Evolutionary conservation across 2,797 vertebrate species (phyloP), one percentile per base, ranked within the genome.

Genomic region (Galagoides demidoff): DNA sequence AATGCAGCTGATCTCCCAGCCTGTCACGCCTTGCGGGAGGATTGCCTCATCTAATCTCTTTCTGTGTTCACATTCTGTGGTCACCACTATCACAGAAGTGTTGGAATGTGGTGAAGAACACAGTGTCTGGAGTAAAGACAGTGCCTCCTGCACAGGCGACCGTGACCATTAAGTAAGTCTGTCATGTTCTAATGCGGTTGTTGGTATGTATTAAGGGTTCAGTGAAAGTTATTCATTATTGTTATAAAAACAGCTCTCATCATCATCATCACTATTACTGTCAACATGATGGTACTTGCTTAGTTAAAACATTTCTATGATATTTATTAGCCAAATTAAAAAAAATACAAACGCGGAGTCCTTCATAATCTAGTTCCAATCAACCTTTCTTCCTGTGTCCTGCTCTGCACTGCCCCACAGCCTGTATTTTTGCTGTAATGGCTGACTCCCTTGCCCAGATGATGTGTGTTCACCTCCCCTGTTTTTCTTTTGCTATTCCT

Each of bases 341-440:
- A 70, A 70, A 70, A 29, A 74, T 34, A 20, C 34, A 59, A 73
- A 14, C 39, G 31, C 10, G 39, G 59, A 76, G 8, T 73, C 20
- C 52, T 82, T 78, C 83, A 63, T 76, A 77, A 61, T 37, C 61
- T 2, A 2, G 7, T 27, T 90, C 37, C 45, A 83, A 11, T 8
- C 23, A 23, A 43, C 10, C 17, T 8, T 87, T 90, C 57, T 57
- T 76, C 71, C 70, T 77, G 63, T 83, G 45, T 90, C 19, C 55
- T 49, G 27, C 79, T 68, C 4, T 2, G 0, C 5, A 2, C 9
- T 39, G 25, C 27, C 27, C 14, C 12, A 19, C 0, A 49, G 4
- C 71, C 55, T 84, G 63, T 25, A 7, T 10, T 61, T 63, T 70
- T 39, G 16, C 17, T 34, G 10, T 20, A 27, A 17, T 1, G 52